Evolutionary conservation across 2,113 vertebrate genomes (phyloP).

Genomic region (Heterocephalus glaber): DNA sequence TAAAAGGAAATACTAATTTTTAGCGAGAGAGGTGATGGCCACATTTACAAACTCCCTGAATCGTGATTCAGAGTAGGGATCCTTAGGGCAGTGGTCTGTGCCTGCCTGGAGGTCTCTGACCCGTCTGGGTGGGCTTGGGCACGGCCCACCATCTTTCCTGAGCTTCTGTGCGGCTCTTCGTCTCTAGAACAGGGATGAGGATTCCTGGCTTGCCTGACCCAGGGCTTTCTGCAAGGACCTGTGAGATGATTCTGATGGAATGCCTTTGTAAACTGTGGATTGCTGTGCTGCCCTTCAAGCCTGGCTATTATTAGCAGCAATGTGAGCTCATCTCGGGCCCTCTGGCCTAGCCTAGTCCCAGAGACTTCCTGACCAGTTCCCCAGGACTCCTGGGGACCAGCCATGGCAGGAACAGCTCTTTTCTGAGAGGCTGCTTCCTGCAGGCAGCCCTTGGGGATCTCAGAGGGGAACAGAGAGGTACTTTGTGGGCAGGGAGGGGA

Average conservation of each 20-base stretch:
- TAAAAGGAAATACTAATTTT: not conserved
- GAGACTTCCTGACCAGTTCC: slow-evolving; percentile 59
- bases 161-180: fast-evolving
- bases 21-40: not conserved
- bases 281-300: not conserved
- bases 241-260: slow-evolving; percentile 64
- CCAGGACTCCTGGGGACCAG: slow-evolving; percentile 63
- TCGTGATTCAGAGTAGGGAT: not conserved
- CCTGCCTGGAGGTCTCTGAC: not conserved
- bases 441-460: slow-evolving; percentile 11
- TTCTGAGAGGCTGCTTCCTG: slow-evolving; percentile 61
- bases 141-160: not conserved
- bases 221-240: not conserved
- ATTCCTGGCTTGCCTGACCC: not conserved
- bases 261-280: slow-evolving; percentile 57
- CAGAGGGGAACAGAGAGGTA: not conserved
- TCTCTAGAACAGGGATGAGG: not conserved
- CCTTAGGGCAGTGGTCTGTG: not conserved
- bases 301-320: slow-evolving; percentile 65
- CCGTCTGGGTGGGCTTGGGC: not conserved
- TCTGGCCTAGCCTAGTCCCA: not conserved
- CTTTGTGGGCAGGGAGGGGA: not conserved
- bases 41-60: not conserved
- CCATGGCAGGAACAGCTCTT: not conserved
- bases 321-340: slow-evolving; percentile 72